Conservation (phyloP, 2,888 invertebrate species). For the Lampropteryx suffumata region DNA sequence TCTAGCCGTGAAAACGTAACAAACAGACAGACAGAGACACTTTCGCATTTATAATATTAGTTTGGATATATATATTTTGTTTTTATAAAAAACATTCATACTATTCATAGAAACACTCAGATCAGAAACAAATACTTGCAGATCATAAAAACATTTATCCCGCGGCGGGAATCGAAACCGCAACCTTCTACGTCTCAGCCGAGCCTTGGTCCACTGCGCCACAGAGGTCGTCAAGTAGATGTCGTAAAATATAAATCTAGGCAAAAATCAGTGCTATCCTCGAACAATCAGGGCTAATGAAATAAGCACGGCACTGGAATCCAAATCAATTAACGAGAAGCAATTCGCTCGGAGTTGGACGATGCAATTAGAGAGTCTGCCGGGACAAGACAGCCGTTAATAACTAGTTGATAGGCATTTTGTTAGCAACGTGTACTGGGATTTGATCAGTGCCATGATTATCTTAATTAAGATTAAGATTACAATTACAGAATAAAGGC, state of each 20-base stretch:
- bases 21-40: too few relatives aligned
- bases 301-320: constrained; percentile 49
- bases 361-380: constrained; percentile 62
- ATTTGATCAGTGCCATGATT: constrained; percentile 24
- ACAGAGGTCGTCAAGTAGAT: too few relatives aligned
- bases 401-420: constrained; percentile 24
- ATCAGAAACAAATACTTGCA: too few relatives aligned
- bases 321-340: constrained; percentile 72
- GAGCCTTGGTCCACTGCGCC: too few relatives aligned
- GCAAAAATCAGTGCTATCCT: constrained; percentile 39
- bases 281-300: constrained; percentile 40
- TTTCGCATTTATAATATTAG: too few relatives aligned
- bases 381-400: constrained; percentile 37
- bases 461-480: neutral
- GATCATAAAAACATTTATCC: too few relatives aligned
- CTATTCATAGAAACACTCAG: too few relatives aligned
- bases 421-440: constrained; percentile 34
- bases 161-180: too few relatives aligned
- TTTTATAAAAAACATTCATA: too few relatives aligned
- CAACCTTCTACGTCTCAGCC: too few relatives aligned
- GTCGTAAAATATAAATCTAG: neutral
- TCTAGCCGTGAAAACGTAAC: too few relatives aligned
- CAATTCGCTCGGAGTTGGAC: constrained; percentile 65
- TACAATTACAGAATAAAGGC: neutral
- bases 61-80: too few relatives aligned